Base-by-base conservation (phyloP, 2,888 invertebrate genomes). In the Scelioninae gen. 2 region DNA sequence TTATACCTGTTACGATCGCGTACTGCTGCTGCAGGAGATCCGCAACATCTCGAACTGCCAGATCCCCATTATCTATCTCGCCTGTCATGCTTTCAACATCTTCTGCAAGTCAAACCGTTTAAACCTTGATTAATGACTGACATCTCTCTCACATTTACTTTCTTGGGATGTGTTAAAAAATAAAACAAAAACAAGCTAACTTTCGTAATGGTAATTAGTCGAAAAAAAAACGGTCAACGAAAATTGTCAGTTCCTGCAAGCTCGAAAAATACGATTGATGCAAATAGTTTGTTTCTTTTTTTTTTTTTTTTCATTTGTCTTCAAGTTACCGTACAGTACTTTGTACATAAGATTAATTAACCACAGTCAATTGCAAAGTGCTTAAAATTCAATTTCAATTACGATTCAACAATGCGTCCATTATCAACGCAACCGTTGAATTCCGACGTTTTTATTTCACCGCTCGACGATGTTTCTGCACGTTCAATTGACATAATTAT, bases 21-120 rank as follows among this genome's bases (percentile, higher is more conserved):
- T 94, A 96, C 87, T 95, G 94, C 71, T 94, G 92, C 84, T 96
- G 93, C 69, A 97, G 88, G 77, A 96, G 89, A 85, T 96, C 95
- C 39, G 94, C 94, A 80, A 96, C 95, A 87, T 93, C 94, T 77
- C 92, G 90, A 63, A 94, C 92, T 76, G 90, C 89, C 82, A 91
- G 88, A 67, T 90, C 88, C 73, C 90, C 90, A 81, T 90, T 90
- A 72, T 90, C 90, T 68, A 90, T 88, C 63, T 90, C 86, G 71
- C 86, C 86, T 72, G 86, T 86, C 85, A 86, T 86, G 79, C 85
- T 86, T 81, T 86, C 86, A 63, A 84, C 85, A 86, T 86, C 86
- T 77, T 86, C 86, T 86, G 86, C 78, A 87, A 87, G 63, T 68
- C 41, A 68, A 48, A 61, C 53, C 63, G 55, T 61, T 61, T 28